Base-by-base conservation (phyloP, 1,140 invertebrate genomes). In the Medauroidea extradentata region DNA sequence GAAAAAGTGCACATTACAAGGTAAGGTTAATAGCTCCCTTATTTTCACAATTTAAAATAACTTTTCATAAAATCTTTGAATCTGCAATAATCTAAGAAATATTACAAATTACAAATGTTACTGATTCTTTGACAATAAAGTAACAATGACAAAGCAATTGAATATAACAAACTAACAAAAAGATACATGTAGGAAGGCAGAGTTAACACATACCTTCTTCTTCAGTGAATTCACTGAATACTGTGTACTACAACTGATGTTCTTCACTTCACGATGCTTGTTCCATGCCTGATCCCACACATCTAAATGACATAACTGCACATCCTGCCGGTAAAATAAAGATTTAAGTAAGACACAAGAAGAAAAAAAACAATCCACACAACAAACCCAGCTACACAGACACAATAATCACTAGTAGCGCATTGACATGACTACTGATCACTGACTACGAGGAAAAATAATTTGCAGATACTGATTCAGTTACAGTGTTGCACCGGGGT, bases 281-380 rank as follows among this genome's bases (percentile, higher is more conserved):
- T 57, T 29, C 62, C 62, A 65, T 3, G 59, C 14, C n/a, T 61
- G 53, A 46, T 61, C 59, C 54, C 53, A 57, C 21, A 64, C 24
- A 29, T 61, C 21, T 18, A 65, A 46, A 16, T 53, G 27, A 42
- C 62, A 65, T 4, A 51, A 24, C 18, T 58, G 55, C 46, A 27
- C 25, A 46, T 23, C 43, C 34, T 42, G n/a, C n/a, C n/a, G n/a
- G n/a, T 19, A 56, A 50, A 27, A 41, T 3, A 48, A 48, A 16
- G 16, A 39, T 14, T 24, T 5, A 58, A 23, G n/a, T 21, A 19
- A 34, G 29, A 34, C n/a, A n/a, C n/a, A n/a, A n/a, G n/a, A n/a
- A n/a, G n/a, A n/a, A n/a, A n/a, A n/a, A n/a, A n/a, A n/a, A n/a
- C n/a, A n/a, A n/a, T n/a, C n/a, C n/a, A n/a, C n/a, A n/a, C n/a